These are phyloP conservation scores for Forficula auricularia DNA, from an alignment of 1,140 invertebrate genomes.

Conservation along the genomic window DNA sequence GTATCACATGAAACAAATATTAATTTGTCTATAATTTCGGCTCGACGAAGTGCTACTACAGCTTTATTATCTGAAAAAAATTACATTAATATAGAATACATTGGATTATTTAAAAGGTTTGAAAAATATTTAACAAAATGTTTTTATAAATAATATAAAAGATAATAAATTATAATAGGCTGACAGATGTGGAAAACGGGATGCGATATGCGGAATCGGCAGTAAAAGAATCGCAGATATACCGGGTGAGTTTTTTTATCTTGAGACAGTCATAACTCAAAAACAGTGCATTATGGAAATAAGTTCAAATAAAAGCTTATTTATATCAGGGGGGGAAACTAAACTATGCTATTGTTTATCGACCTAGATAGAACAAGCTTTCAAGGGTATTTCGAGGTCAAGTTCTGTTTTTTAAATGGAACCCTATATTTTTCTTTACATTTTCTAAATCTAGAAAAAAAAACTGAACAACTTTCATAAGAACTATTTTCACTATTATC, in stretches of 20 bases:
- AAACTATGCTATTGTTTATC: no score
- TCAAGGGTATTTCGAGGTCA: no score
- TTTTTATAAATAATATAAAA: neutral
- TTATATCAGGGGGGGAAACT: no score
- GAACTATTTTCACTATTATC: no score
- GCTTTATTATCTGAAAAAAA: constrained; percentile 54
- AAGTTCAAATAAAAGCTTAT: no score
- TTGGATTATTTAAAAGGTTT: neutral
- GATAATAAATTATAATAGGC: neutral
- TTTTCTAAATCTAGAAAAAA: no score
- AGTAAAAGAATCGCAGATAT: neutral
- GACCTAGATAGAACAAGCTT: no score
- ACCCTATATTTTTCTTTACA: no score
- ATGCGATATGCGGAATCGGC: neutral
- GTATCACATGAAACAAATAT: constrained; percentile 89
- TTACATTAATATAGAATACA: constrained; percentile 4
- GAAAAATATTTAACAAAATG: neutral
- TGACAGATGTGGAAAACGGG: neutral
- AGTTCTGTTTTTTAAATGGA: no score
- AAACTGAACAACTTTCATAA: no score
- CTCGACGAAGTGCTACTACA: constrained; percentile 54
- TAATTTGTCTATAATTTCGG: constrained; percentile 53
- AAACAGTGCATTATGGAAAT: no score
- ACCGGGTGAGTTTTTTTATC: neutral
- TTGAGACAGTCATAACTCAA: no score